Evolutionary conservation across 2,113 vertebrate genomes (phyloP).

Genomic region (Crotalus horridus): DNA sequence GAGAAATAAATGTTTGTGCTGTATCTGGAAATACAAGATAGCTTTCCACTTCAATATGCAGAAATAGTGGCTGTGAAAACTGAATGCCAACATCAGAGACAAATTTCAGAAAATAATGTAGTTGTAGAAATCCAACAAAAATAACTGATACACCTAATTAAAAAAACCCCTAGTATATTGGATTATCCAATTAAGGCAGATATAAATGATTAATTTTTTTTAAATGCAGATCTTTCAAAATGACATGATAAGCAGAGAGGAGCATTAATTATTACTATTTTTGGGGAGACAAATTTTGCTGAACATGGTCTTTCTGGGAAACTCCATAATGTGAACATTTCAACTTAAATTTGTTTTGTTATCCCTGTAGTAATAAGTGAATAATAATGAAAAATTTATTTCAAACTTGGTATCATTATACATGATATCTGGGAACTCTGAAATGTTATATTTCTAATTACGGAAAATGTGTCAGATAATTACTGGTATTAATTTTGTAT

Average conservation of each 20-base stretch:
- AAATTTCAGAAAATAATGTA: neutral
- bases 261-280: neutral
- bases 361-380: constrained; percentile 47
- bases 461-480: constrained; percentile 32
- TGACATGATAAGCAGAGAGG: neutral
- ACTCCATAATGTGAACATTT: constrained; percentile 27
- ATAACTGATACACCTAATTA: neutral
- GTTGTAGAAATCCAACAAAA: neutral
- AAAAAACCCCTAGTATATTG: neutral
- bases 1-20: neutral
- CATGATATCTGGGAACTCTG: constrained; percentile 24
- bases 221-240: neutral
- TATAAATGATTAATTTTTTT: neutral
- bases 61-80: neutral
- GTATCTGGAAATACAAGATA: neutral
- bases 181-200: neutral
- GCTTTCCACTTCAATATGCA: neutral
- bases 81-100: neutral
- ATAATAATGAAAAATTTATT: constrained; percentile 58
- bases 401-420: constrained; percentile 22
- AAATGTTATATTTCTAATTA: constrained; percentile 41
- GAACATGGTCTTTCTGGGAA: neutral
- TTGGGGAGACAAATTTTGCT: neutral
- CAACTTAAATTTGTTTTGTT: constrained; percentile 56
- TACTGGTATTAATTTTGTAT: constrained; percentile 16